These are phyloP conservation scores for Acanthurus lineatus DNA, from an alignment of 2,797 vertebrate genomes.

Conservation along the genomic window DNA sequence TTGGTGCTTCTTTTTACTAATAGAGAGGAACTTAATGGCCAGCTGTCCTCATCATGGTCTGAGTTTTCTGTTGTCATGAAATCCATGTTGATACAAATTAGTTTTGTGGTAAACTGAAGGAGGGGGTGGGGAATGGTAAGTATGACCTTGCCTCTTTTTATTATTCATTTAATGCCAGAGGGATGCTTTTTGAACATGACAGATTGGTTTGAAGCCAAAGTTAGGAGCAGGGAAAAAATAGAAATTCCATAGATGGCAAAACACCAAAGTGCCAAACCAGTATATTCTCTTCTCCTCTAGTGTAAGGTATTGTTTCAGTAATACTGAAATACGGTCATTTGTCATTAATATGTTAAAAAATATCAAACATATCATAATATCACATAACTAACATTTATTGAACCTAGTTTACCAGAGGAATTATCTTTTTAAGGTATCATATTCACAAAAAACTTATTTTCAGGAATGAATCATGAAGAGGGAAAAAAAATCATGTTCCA, in stretches of 20 bases:
- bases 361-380: too few relatives aligned
- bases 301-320: background rate
- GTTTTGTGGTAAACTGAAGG: conserved; percentile 15
- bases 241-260: background rate
- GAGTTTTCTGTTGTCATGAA: conserved; percentile 13
- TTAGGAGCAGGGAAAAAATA: background rate
- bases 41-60: conserved; percentile 32
- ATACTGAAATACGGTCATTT: background rate
- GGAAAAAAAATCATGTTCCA: background rate
- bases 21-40: conserved; percentile 10
- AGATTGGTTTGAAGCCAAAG: conserved; percentile 8
- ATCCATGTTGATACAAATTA: conserved; percentile 30
- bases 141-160: conserved; percentile 31
- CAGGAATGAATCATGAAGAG: background rate
- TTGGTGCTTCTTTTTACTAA: conserved; percentile 22
- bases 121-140: background rate
- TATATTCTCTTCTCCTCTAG: background rate
- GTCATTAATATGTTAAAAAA: background rate
- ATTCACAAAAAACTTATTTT: background rate
- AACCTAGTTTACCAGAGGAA: background rate
- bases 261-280: background rate
- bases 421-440: background rate
- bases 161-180: conserved; percentile 17
- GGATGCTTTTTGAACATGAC: conserved; percentile 13
- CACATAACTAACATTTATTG: background rate